Conservation (phyloP, 1,140 invertebrate species). For the Penaeus chinensis region DNA sequence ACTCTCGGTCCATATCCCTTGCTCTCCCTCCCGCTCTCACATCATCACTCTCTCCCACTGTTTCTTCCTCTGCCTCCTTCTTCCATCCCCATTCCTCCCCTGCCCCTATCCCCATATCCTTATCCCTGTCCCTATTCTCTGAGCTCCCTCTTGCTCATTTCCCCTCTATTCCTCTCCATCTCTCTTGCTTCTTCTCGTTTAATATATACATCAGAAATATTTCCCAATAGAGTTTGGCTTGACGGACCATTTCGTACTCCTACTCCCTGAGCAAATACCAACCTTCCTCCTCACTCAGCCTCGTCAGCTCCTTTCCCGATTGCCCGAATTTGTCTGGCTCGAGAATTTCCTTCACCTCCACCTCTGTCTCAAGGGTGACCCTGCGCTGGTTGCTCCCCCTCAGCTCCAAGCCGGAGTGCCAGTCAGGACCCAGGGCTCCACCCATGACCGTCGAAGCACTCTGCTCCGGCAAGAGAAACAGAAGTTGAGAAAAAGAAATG, state of each 20-base stretch:
- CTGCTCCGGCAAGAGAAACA: background rate
- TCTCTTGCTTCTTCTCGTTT: no score
- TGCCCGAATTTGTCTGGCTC: constrained; percentile 63
- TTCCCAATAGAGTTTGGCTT: no score
- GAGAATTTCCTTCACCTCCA: constrained; percentile 71
- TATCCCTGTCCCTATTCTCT: background rate
- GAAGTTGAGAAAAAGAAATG: background rate
- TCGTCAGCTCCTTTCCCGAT: constrained; percentile 20
- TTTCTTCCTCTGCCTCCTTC: no score
- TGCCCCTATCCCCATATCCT: no score
- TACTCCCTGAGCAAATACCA: background rate
- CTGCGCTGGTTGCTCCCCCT: constrained; percentile 71
- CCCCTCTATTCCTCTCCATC: no score
- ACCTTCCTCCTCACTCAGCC: constrained; percentile 40
- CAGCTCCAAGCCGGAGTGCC: constrained; percentile 82
- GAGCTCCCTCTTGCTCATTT: no score
- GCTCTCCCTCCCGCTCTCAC: no score
- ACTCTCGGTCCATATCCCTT: no score
- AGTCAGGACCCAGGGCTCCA: constrained; percentile 94
- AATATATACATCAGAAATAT: no score
- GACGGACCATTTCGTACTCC: background rate
- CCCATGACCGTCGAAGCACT: constrained; percentile 68
- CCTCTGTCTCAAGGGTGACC: constrained; percentile 75
- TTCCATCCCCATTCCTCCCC: no score
- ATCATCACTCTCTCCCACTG: no score